These are phyloP conservation scores for Scopus umbretta DNA, from an alignment of 2,113 vertebrate species.

Conservation along the genomic window DNA sequence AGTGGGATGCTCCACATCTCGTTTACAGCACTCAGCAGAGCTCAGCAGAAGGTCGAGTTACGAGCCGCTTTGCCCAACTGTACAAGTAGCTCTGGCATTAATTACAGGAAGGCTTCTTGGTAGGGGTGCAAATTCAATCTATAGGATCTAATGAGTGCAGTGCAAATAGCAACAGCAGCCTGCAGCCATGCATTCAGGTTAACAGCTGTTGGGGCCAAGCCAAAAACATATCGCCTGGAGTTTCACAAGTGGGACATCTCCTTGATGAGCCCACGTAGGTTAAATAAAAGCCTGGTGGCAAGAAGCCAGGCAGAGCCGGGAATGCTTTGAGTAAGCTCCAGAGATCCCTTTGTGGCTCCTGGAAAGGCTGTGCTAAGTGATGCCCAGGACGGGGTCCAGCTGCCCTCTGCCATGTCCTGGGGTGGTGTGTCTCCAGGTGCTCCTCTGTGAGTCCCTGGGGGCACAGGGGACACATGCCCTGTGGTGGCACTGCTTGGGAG, in stretches of 20 bases:
- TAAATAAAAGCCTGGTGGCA: not conserved
- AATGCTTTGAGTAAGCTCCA: not conserved
- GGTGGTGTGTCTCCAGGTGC: not conserved
- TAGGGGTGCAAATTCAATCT: not conserved
- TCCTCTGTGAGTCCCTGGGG: not conserved
- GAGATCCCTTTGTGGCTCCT: not conserved
- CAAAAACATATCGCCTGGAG: not conserved
- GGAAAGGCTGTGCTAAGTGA: not conserved
- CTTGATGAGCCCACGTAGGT: not conserved
- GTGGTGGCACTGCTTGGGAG: not conserved
- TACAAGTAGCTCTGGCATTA: not conserved
- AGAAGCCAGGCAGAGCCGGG: not conserved
- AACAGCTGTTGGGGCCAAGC: not conserved
- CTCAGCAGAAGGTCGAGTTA: not conserved
- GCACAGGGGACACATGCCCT: not conserved
- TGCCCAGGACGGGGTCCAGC: not conserved
- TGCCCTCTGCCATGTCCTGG: not conserved
- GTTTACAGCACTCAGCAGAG: not conserved
- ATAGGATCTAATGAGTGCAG: not conserved
- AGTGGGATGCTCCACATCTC: not conserved
- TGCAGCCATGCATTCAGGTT: not conserved
- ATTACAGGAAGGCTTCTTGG: not conserved
- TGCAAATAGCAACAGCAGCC: not conserved
- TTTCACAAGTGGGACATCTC: not conserved
- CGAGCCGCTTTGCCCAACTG: not conserved